Conservation (phyloP, 2,888 invertebrate genomes). For the Orchestes rusci region DNA sequence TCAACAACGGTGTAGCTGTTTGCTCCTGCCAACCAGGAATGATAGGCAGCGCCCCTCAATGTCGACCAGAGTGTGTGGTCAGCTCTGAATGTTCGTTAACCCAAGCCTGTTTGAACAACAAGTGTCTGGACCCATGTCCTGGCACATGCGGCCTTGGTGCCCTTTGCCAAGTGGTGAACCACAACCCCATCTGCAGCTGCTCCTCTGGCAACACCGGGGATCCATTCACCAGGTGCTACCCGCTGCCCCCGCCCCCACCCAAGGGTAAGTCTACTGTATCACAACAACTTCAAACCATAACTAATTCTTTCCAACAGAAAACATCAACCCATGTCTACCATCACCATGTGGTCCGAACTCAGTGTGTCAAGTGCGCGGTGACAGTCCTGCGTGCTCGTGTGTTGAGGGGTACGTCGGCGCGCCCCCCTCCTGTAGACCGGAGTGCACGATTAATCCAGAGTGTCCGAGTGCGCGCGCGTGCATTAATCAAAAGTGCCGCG, state of each 20-base stretch:
- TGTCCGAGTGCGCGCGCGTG: constrained; percentile 63
- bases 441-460: constrained; percentile 64
- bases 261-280: constrained; percentile 27
- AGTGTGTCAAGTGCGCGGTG: constrained; percentile 42
- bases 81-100: constrained; percentile 70
- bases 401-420: constrained; percentile 53
- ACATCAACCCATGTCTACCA: constrained; percentile 54
- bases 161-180: constrained; percentile 70
- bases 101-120: constrained; percentile 73
- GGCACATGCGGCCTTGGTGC: constrained; percentile 71
- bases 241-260: constrained; percentile 37
- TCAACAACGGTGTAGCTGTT: constrained; percentile 49
- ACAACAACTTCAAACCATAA: neutral
- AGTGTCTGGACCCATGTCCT: constrained; percentile 73
- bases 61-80: constrained; percentile 72
- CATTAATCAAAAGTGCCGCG: constrained; percentile 61
- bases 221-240: constrained; percentile 64
- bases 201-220: constrained; percentile 63
- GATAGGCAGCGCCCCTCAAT: constrained; percentile 68
- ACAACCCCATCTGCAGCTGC: constrained; percentile 74
- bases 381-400: constrained; percentile 53
- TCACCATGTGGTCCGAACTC: constrained; percentile 61
- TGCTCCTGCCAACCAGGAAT: constrained; percentile 67
- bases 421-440: constrained; percentile 62
- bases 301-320: constrained; percentile 25